Base-by-base conservation (phyloP, 2,888 invertebrate genomes). In the Acronicta alni region DNA sequence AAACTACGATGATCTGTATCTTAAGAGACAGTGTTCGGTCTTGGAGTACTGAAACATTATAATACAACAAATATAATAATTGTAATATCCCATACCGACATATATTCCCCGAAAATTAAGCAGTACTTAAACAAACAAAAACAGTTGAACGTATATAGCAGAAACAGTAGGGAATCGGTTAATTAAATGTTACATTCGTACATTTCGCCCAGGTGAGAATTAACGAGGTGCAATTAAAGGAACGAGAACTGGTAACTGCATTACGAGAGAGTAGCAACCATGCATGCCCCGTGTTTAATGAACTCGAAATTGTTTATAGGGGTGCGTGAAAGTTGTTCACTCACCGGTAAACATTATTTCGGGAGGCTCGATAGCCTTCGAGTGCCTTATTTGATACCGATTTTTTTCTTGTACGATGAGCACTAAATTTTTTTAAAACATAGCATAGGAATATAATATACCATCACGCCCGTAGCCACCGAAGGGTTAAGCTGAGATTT, bases 131-230 rank as follows among this genome's bases (percentile, higher is more conserved):
- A 15, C 3, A n/a, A 12, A 35, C 37, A 41, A 15, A 32, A 45
- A 55, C 44, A 52, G 39, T 44, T 17, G 23, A 42, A 48, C 30
- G 26, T 18, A 17, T 17, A 39, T 44, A 39, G 17, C 37, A 45
- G 56, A 23, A 32, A 48, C 47, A 43, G 53, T 16, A 20, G 52
- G 23, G 54, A 48, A 70, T 58, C 41, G 14, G 54, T 54, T 67
- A 67, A 70, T 64, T 71, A 49, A 73, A 64, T 73, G 45, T 55
- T 67, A 57, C 54, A 57, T 15, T 52, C 52, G 38, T 35, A 32
- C 53, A 16, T 42, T 35, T 60, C 17, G 17, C 23, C 15, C 32
- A 12, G 51, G 18, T 39, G 38, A 30, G 39, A 52, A 57, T 52
- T 35, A 52, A 52, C 56, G 60, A 51, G 16, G 17, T 49, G 46